Percentiles rank a stretch among this genome's conserved stretches.
phyloP scores from a whole-genome alignment of 2,888 invertebrate genomes.

The Torymus auratus region DNA sequence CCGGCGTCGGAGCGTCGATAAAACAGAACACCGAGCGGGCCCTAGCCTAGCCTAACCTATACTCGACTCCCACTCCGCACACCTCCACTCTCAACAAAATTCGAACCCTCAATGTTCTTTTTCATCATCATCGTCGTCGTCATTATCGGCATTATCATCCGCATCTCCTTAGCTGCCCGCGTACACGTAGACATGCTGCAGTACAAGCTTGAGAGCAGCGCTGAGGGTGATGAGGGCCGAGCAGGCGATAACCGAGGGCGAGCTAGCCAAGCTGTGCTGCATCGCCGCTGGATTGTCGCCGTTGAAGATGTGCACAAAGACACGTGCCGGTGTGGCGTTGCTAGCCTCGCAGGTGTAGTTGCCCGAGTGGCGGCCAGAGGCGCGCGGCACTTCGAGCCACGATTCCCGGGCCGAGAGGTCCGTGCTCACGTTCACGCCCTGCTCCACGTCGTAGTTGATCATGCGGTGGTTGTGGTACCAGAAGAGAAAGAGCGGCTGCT shows the following conservation, averaged over 20 bases:
- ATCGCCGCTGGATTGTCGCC: conserved; percentile 90
- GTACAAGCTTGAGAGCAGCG: conserved; percentile 65
- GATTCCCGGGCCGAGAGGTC: conserved; percentile 85
- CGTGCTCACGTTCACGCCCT: conserved; percentile 91
- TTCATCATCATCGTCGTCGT: no score
- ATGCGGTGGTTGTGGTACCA: conserved; percentile 93
- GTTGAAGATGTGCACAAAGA: conserved; percentile 93
- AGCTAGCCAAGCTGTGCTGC: conserved; percentile 82
- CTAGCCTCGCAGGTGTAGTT: conserved; percentile 94
- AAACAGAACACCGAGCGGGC: conserved; percentile 27
- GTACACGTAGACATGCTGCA: conserved; percentile 60
- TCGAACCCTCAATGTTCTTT: no score
- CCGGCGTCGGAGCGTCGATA: conserved; percentile 39
- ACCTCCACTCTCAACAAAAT: no score
- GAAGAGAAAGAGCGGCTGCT: conserved; percentile 87
- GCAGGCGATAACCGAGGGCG: conserved; percentile 68
- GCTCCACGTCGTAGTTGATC: conserved; percentile 93
- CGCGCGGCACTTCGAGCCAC: conserved; percentile 80
- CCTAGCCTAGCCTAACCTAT: conserved; percentile 7
- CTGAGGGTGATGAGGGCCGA: conserved; percentile 68
- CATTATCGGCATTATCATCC: conserved; percentile 34
- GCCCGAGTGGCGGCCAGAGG: conserved; percentile 86
- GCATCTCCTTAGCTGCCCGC: conserved; percentile 46
- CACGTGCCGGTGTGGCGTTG: conserved; percentile 91
- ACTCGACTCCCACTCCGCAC: no score